Percentiles rank a stretch among this genome's conserved stretches.
These are phyloP conservation scores for Leiothrix lutea DNA, from an alignment of 2,113 vertebrate species.

Conservation along the genomic window DNA sequence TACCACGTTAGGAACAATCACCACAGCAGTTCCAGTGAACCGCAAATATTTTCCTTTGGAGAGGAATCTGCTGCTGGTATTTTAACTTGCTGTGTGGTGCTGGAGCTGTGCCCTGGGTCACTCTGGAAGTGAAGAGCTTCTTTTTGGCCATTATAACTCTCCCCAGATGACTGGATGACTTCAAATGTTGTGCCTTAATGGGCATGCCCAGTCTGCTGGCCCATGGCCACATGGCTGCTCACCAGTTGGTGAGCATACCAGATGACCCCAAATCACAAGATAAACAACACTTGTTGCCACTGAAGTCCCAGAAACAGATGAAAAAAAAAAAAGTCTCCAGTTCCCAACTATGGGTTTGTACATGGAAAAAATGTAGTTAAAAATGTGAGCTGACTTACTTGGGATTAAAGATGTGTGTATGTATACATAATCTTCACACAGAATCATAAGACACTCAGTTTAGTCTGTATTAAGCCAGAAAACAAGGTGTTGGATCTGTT, in stretches of 20 bases:
- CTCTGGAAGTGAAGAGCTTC: neutral
- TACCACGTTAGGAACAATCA: neutral
- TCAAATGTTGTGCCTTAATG: slow-evolving; percentile 16
- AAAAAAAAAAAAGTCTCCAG: neutral
- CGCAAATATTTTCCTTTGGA: slow-evolving; percentile 36
- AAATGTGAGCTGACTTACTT: neutral
- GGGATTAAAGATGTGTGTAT: neutral
- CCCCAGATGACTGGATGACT: slow-evolving; percentile 44
- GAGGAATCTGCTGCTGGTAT: slow-evolving; percentile 32
- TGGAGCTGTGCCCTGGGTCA: slow-evolving; percentile 44
- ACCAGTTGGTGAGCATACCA: slow-evolving; percentile 9
- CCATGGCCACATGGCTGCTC: neutral
- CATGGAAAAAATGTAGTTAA: neutral
- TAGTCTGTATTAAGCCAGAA: neutral
- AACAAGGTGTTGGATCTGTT: neutral
- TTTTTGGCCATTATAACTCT: slow-evolving; percentile 11
- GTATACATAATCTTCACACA: neutral
- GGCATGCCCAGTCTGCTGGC: slow-evolving; percentile 29
- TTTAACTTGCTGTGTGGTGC: slow-evolving; percentile 19
- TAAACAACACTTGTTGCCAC: slow-evolving; percentile 36
- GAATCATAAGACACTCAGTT: neutral
- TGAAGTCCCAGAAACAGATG: neutral
- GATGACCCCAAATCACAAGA: slow-evolving; percentile 15
- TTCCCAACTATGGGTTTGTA: neutral
- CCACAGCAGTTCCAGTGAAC: slow-evolving; percentile 48